phyloP scores from a whole-genome alignment of 2,797 vertebrate genomes.

The Anas flavirostris region DNA sequence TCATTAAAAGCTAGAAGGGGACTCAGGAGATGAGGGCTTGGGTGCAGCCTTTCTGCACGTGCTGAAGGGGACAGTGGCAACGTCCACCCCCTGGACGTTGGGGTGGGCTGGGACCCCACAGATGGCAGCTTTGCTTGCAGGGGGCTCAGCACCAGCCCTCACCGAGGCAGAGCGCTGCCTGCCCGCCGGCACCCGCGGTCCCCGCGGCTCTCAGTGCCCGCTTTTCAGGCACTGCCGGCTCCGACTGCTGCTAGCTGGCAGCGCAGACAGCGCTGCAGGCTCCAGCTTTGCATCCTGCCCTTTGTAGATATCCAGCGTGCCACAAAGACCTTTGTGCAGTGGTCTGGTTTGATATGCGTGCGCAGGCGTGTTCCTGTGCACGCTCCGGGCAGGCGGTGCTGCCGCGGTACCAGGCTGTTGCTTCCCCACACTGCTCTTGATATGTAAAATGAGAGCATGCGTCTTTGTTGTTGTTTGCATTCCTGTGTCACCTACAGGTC shows the following conservation, averaged over 20 bases:
- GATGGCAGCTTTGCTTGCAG: not conserved
- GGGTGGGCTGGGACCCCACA: not conserved
- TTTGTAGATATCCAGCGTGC: not conserved
- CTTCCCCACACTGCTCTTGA: not conserved
- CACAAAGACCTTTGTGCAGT: not conserved
- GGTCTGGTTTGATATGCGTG: not conserved
- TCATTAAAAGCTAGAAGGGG: not conserved
- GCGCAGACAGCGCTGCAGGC: not conserved
- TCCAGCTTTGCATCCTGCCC: not conserved
- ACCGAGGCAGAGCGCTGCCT: not conserved
- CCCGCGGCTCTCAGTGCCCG: not conserved
- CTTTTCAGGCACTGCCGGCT: not conserved
- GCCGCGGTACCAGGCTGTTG: not conserved
- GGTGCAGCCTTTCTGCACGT: not conserved
- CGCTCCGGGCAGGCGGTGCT: not conserved
- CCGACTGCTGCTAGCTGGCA: not conserved
- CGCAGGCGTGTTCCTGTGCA: not conserved
- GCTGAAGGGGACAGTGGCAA: not conserved
- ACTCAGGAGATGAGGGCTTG: not conserved
- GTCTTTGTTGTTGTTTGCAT: not conserved
- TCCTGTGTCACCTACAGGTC: not conserved
- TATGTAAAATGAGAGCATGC: not conserved
- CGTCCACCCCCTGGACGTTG: not conserved
- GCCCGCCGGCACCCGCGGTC: not conserved
- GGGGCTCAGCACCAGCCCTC: not conserved